Conservation (phyloP, 2,797 vertebrate genomes). For the Rhabdophis nuchalis region DNA sequence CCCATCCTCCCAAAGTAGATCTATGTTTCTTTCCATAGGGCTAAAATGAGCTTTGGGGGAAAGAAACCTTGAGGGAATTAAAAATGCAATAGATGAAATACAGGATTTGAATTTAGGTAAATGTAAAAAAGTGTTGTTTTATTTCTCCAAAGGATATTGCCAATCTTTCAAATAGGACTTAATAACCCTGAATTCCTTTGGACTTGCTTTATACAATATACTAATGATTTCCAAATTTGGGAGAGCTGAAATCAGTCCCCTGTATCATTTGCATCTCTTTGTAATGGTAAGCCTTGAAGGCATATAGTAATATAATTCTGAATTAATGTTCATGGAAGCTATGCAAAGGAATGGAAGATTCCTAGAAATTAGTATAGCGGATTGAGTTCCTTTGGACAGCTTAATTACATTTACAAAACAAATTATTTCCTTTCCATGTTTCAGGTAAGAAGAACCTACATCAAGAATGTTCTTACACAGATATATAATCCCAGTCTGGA, state of each 20-base stretch:
- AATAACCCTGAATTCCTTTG: not conserved
- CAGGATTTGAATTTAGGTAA: not conserved
- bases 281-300: slow-evolving; percentile 14
- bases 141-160: not conserved
- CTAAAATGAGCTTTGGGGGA: not conserved
- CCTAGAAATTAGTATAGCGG: not conserved
- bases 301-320: not conserved
- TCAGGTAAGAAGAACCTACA: not conserved
- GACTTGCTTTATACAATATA: not conserved
- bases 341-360: not conserved
- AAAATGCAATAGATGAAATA: not conserved
- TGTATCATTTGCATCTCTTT: slow-evolving; percentile 15
- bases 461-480: not conserved
- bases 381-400: not conserved
- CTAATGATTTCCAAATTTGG: not conserved
- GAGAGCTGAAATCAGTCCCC: not conserved
- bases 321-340: not conserved
- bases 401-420: not conserved
- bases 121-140: not conserved
- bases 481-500: not conserved
- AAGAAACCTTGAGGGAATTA: not conserved
- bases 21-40: not conserved
- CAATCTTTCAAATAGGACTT: not conserved
- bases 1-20: not conserved
- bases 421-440: not conserved